Conservation (phyloP, 2,797 vertebrate genomes). For the Tachyglossus aculeatus region DNA sequence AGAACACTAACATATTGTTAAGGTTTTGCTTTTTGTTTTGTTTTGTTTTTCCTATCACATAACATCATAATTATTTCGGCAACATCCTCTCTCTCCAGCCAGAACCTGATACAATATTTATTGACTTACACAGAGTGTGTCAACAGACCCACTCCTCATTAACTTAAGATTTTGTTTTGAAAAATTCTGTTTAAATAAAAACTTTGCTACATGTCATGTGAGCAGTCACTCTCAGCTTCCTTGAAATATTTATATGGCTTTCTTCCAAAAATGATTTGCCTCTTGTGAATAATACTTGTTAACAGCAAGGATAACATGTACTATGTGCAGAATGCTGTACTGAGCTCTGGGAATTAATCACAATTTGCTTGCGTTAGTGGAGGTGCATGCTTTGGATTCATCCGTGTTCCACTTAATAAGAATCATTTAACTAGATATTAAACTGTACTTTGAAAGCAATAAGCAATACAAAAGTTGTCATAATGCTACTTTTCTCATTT, state of each 20-base stretch:
- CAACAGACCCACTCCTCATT: conserved; percentile 21
- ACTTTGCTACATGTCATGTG: not conserved
- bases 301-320: not conserved
- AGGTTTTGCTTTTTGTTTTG: conserved; percentile 62
- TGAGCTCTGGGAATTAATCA: conserved; percentile 1
- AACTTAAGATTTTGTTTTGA: not conserved
- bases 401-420: not conserved
- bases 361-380: not conserved
- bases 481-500: not conserved
- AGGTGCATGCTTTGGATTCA: not conserved
- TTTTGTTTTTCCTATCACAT: conserved; percentile 68
- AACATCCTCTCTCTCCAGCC: conserved; percentile 78
- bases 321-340: not conserved
- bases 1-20: conserved; percentile 79
- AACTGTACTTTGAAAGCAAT: not conserved
- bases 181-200: not conserved
- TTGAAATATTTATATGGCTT: not conserved
- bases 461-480: not conserved
- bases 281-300: not conserved
- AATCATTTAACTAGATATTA: not conserved
- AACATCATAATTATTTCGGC: conserved; percentile 72
- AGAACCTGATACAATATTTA: conserved; percentile 69
- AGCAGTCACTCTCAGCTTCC: not conserved
- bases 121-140: conserved; percentile 66
- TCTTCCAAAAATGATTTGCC: not conserved